phyloP scores from a whole-genome alignment of 2,113 vertebrate genomes.

The Paradisaea rubra region DNA sequence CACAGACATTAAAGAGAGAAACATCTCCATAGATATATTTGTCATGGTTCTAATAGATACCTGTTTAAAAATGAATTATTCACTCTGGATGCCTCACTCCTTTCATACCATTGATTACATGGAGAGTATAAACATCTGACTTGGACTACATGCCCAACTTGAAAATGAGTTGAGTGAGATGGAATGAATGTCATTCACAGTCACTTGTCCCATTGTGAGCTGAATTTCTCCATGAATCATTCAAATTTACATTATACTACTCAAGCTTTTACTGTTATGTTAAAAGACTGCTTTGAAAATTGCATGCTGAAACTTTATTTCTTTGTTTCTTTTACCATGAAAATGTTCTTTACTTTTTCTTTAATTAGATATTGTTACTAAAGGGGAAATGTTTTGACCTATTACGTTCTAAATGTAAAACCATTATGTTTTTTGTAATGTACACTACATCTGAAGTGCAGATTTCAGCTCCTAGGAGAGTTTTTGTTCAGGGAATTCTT shows the following conservation, averaged over 20 bases:
- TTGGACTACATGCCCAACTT: not conserved
- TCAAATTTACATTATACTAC: not conserved
- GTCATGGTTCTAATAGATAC: not conserved
- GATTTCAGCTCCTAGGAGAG: not conserved
- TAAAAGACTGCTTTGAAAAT: not conserved
- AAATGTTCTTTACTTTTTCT: not conserved
- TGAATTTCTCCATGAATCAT: not conserved
- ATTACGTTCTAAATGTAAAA: not conserved
- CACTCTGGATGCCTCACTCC: not conserved
- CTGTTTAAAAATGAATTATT: not conserved
- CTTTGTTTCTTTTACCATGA: not conserved
- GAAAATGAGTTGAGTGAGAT: not conserved
- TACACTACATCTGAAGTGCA: too few species aligned
- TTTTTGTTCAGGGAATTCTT: not conserved
- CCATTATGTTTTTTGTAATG: too few species aligned
- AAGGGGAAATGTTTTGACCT: not conserved
- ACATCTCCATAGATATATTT: not conserved
- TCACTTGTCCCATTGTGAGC: not conserved
- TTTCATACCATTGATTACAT: not conserved
- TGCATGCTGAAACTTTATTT: not conserved
- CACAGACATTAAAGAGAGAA: not conserved
- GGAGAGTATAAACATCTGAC: not conserved
- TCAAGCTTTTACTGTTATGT: not conserved
- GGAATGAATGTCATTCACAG: not conserved
- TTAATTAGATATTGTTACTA: not conserved